A percentile compares a stretch with the other conserved stretches of the same genome.
These are phyloP conservation scores for Drosophila leonis DNA, from an alignment of 2,888 invertebrate genomes.

Conservation along the genomic window DNA sequence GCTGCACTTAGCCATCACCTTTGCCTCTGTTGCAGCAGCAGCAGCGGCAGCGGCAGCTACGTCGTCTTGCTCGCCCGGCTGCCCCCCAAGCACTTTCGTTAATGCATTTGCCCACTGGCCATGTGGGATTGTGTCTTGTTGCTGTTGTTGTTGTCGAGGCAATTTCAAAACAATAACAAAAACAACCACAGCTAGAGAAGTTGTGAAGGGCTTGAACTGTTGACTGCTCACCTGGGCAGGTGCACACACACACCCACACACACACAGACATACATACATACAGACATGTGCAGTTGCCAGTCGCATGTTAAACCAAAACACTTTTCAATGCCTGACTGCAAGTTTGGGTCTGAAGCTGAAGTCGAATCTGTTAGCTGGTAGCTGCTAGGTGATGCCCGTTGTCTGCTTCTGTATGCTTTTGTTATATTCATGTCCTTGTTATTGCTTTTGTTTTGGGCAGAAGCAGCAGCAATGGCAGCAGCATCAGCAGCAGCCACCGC, in stretches of 20 bases:
- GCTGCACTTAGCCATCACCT: constrained; percentile 46
- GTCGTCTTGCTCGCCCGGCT: not conserved
- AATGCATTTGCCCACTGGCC: constrained; percentile 81
- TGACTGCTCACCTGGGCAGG: constrained; percentile 63
- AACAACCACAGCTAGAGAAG: constrained; percentile 25
- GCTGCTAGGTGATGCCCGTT: constrained; percentile 8
- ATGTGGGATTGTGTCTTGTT: constrained; percentile 69
- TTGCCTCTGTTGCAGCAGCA: constrained; percentile 11
- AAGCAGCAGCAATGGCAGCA: constrained; percentile 25
- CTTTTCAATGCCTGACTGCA: constrained; percentile 42
- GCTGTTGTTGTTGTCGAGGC: constrained; percentile 40
- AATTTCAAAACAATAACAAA: constrained; percentile 72
- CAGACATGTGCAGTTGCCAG: constrained; percentile 14
- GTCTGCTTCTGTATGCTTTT: constrained; percentile 39
- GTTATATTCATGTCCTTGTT: constrained; percentile 73
- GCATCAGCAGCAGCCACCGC: constrained; percentile 36
- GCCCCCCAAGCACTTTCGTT: constrained; percentile 69
- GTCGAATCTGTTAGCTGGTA: constrained; percentile 12
- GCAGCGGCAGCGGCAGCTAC: not conserved
- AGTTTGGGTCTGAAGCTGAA: constrained; percentile 18
- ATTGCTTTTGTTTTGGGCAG: constrained; percentile 56
- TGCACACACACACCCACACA: constrained; percentile 2
- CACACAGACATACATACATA: constrained; percentile 8
- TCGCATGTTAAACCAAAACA: constrained; percentile 54
- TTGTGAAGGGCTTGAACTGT: constrained; percentile 52